Base-by-base conservation (phyloP, 2,888 invertebrate genomes). In the Plagodis dolabraria region DNA sequence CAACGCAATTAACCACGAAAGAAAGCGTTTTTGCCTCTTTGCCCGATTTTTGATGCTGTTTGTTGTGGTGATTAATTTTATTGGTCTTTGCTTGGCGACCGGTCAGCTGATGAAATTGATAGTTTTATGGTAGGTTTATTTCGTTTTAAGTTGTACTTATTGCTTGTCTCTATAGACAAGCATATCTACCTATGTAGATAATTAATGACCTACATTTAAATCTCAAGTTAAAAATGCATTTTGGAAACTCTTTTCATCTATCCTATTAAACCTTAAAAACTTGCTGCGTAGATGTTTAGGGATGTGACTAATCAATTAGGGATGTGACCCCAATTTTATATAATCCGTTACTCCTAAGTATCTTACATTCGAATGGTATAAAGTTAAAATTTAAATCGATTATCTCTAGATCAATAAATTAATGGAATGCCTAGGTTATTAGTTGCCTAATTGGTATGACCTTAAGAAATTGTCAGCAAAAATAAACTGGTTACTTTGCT, bases 1-100 rank as follows among this genome's bases (percentile, higher is more conserved):
- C 68, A 78, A 79, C 63, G 54, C 62, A 72, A 75, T 75, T 71
- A 73, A 60, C 75, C 71, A 68, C 71, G 63, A 63, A 76, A 66
- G 80, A 80, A 78, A 79, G 80, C 74, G 65, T 66, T 53, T 62
- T 60, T 58, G 57, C n/a, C 9, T 6, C 45, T 60, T 53, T 38
- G 55, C 43, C 60, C 62, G 53, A 53, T 49, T 60, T 65, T 59
- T 57, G 48, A 49, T 45, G 58, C 43, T 53, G 44, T 12, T 50
- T 50, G 34, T 42, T 22, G 43, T 11, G 35, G 33, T 47, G 46
- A 51, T 51, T 9, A 47, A 52, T 51, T 54, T 51, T 49, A 51
- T 38, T 51, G 6, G 5, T 4, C 11, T 7, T 40, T n/a, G 1
- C 33, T n/a, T 43, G 40, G 40, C 10, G 10, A 40, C 10, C 43